These are phyloP conservation scores for Amphipyra tragopoginis DNA, from an alignment of 2,888 invertebrate genomes.

Conservation along the genomic window DNA sequence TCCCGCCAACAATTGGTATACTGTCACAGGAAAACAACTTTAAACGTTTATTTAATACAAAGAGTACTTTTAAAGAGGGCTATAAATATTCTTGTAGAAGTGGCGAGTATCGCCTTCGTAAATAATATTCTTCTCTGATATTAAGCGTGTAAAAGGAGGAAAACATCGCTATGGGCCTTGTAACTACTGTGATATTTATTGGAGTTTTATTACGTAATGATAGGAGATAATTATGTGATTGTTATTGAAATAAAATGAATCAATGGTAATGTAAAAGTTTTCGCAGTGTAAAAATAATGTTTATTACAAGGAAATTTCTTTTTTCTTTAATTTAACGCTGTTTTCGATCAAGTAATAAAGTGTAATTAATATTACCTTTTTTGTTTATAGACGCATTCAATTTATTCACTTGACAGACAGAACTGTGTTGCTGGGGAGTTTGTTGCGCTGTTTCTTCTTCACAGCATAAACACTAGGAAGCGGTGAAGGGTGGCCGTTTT, in stretches of 20 bases:
- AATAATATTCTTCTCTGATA: not conserved
- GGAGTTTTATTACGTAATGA: not conserved
- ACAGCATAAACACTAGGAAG: too few relatives aligned
- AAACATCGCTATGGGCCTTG: not conserved
- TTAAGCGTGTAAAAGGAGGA: slow-evolving; percentile 2
- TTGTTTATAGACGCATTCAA: too few relatives aligned
- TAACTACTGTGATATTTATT: slow-evolving; percentile 11
- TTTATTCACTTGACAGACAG: too few relatives aligned
- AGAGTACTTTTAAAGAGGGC: not conserved
- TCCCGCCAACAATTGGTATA: slow-evolving; percentile 4
- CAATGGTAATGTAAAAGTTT: not conserved
- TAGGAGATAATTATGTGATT: not conserved
- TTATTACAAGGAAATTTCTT: too few relatives aligned
- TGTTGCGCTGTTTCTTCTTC: too few relatives aligned
- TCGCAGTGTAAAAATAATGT: not conserved
- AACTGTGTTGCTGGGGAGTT: too few relatives aligned
- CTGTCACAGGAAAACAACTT: not conserved
- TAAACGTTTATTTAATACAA: not conserved
- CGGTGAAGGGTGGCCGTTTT: too few relatives aligned
- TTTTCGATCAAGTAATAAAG: too few relatives aligned
- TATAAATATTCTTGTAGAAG: not conserved
- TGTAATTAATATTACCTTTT: too few relatives aligned
- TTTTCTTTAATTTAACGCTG: not conserved
- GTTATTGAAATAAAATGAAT: slow-evolving; percentile 24
- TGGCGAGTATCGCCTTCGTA: slow-evolving; percentile 4